A percentile compares a stretch with the other conserved stretches of the same genome.
Evolutionary conservation across 2,797 vertebrate genomes (phyloP).

Genomic region (Macrochelys suwanniensis): DNA sequence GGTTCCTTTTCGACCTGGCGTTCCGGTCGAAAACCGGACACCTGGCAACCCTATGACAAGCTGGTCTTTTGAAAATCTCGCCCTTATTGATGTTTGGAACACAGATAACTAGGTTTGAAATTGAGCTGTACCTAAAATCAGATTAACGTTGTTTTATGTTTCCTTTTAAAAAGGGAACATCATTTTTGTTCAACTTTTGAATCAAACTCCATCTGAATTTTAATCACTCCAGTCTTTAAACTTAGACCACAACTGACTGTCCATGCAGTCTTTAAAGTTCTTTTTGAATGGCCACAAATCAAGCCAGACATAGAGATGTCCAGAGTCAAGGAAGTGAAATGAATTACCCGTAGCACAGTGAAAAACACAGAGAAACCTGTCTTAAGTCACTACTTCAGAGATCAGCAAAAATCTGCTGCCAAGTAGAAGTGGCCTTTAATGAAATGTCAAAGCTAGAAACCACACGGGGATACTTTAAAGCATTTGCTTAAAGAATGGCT

Average conservation of each 20-base stretch:
- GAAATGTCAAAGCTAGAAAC: constrained; percentile 63
- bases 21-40: no score
- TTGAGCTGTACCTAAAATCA: background rate
- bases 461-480: constrained; percentile 29
- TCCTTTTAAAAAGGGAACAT: constrained; percentile 12
- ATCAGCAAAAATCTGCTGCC: constrained; percentile 24
- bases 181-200: constrained; percentile 44
- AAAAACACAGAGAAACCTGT: constrained; percentile 30
- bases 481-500: background rate
- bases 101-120: background rate
- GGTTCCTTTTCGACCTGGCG: no score
- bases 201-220: constrained; percentile 22
- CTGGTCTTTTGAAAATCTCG: background rate
- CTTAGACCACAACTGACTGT: background rate
- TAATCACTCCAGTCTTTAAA: constrained; percentile 32
- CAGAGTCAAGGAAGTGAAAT: constrained; percentile 40
- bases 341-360: constrained; percentile 43
- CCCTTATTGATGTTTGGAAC: background rate
- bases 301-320: constrained; percentile 44
- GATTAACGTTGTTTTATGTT: constrained; percentile 19
- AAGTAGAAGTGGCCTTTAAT: constrained; percentile 59
- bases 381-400: constrained; percentile 44
- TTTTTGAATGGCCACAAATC: constrained; percentile 29
- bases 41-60: background rate
- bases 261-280: constrained; percentile 34